A percentile compares a stretch with the other conserved stretches of the same genome.
These are phyloP conservation scores for Aphelenchoides fujianensis DNA, from an alignment of 1,140 invertebrate genomes.

Conservation along the genomic window DNA sequence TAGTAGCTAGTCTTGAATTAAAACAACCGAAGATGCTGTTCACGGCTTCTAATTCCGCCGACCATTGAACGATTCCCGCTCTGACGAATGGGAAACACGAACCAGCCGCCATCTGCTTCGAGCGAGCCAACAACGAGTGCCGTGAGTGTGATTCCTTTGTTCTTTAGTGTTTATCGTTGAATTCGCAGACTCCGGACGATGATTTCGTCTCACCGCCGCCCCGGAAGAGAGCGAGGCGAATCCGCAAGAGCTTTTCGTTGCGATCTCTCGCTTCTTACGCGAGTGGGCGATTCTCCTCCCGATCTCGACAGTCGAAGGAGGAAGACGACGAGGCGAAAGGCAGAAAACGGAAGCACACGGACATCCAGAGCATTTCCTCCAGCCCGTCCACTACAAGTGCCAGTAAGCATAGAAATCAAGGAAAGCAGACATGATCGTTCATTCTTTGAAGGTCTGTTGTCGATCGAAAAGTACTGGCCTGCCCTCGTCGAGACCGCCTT, in stretches of 20 bases:
- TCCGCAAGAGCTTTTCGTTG: constrained; percentile 14
- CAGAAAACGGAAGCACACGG: constrained; percentile 1
- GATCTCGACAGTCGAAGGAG: constrained; percentile 5
- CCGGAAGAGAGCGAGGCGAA: background rate
- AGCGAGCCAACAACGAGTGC: no score
- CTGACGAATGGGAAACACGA: constrained; percentile 11
- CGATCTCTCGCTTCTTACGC: constrained; percentile 14
- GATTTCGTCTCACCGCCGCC: background rate
- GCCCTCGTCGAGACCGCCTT: background rate
- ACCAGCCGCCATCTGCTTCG: background rate
- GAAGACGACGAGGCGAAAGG: background rate
- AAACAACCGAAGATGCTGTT: no score
- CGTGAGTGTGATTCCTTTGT: no score
- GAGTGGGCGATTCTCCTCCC: constrained; percentile 6
- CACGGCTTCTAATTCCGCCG: no score
- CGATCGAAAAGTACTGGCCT: constrained; percentile 25
- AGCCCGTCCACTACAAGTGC: no score
- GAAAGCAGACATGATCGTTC: no score
- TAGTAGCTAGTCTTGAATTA: no score
- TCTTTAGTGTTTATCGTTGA: no score
- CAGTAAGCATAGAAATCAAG: no score
- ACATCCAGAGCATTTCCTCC: background rate
- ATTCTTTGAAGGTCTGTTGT: constrained; percentile 20
- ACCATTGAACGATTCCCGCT: no score
- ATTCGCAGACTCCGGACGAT: constrained; percentile 6